Conservation (phyloP, 2,113 vertebrate species). For the Etheostoma cragini region DNA sequence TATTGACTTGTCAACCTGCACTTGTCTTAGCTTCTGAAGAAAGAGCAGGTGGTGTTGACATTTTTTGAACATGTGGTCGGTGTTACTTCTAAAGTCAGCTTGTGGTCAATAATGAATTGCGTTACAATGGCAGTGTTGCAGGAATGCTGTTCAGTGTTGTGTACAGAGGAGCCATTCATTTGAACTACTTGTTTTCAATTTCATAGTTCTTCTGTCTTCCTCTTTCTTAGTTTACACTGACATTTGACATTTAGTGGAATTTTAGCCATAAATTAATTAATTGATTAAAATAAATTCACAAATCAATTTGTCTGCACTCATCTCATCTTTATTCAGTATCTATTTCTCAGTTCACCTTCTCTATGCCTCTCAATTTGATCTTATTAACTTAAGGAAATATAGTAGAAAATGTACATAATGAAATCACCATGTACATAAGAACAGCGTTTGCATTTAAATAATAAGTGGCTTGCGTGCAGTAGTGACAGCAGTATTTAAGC, state of each 20-base stretch:
- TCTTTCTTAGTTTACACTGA: background rate
- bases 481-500: background rate
- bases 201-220: background rate
- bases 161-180: background rate
- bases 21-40: no score
- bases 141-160: background rate
- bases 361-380: background rate
- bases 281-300: background rate
- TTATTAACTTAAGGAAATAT: background rate
- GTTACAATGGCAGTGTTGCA: conserved; percentile 6
- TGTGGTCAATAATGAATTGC: background rate
- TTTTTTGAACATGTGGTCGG: no score
- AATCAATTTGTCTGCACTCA: background rate
- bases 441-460: background rate
- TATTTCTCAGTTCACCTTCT: background rate
- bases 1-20: no score
- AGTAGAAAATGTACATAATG: background rate
- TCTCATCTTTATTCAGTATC: background rate
- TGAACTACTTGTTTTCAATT: background rate
- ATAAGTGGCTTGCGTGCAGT: background rate
- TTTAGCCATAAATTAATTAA: background rate
- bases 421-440: background rate
- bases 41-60: no score
- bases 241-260: background rate
- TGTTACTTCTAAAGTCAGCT: no score